Evolutionary conservation across 64 coral and sea anemone species (phyloP).

Genomic region (Montipora capricornis): DNA sequence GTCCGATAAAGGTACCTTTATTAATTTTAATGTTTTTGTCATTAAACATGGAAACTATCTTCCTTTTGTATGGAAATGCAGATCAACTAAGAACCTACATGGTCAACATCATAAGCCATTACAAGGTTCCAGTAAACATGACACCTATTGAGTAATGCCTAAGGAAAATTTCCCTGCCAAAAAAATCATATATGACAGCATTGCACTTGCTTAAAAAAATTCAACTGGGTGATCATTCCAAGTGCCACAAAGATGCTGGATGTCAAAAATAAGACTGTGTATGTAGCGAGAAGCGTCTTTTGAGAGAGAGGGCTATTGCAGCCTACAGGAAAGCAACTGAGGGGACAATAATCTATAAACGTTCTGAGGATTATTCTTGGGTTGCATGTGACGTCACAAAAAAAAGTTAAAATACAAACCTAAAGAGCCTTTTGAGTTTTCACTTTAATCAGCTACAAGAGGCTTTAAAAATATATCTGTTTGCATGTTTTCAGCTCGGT

Average conservation of each 20-base stretch:
- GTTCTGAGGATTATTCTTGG: conserved; percentile 37
- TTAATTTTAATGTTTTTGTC: neutral
- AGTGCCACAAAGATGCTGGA: conserved; percentile 14
- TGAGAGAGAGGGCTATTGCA: conserved; percentile 21
- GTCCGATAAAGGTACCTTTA: neutral
- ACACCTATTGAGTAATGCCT: neutral
- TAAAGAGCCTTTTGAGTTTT: neutral
- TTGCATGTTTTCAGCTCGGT: no score
- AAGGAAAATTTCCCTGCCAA: neutral
- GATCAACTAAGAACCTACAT: conserved; percentile 2
- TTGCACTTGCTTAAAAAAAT: neutral
- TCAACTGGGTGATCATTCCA: conserved; percentile 15
- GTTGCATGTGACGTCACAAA: no score
- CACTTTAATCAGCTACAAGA: no score
- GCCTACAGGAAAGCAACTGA: conserved; percentile 38
- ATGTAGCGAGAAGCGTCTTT: conserved; percentile 25
- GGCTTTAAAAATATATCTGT: no score
- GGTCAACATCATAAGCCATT: neutral
- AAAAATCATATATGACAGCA: neutral
- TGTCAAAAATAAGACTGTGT: conserved; percentile 28
- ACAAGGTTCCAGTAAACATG: neutral
- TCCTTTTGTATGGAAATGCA: conserved; percentile 2
- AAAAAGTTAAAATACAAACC: neutral
- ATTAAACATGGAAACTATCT: neutral
- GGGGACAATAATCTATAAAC: conserved; percentile 15